Base-by-base conservation (phyloP, 1,140 invertebrate species). In the Drosophila azteca region DNA sequence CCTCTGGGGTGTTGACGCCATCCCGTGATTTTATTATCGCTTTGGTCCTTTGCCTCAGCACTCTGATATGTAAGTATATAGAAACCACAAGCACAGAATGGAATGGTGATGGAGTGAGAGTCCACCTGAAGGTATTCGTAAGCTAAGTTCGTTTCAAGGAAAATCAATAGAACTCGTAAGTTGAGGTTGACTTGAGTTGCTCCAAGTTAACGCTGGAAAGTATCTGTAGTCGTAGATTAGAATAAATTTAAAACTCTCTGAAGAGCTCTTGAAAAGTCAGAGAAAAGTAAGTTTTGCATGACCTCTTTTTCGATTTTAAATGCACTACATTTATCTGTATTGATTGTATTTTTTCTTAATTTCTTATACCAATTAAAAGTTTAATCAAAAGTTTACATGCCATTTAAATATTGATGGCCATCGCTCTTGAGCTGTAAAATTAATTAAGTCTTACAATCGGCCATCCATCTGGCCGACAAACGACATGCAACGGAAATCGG, bases 1-100 rank as follows among this genome's bases (percentile, higher is more conserved):
- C 95, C 65, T 94, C 95, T n/a, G 95, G 95, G 67, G 94, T 95
- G 89, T 95, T 96, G 91, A 95, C 95, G 89, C 95, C 95, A 39
- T 95, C 95, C 54, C 94, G 94, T 91, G 96, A 96, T 94, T 97
- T 97, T 93, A 95, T 96, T 93, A 95, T 96, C 92, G 95, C 95
- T 90, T 93, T 96, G 91, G 94, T 96, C 90, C 93, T 95, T 92
- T 96, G 95, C 93, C 93, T 96, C 77, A 94, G 95, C 91, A 93
- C 95, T 80, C 93, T 96, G 90, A 93, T 96, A 93, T 93, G 96
- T 96, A 95, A 95, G 95, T 94, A 92, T 71, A 90, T 54, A 79
- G 43, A 41, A 31, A 9, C 54, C 20, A 17, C 26, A 35, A 8
- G 15, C 15, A 44, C 15, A 44, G 20, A 51, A 44, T 35, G 43